Base-by-base conservation (phyloP, 2,888 invertebrate genomes). In the Therioaphis trifolii region DNA sequence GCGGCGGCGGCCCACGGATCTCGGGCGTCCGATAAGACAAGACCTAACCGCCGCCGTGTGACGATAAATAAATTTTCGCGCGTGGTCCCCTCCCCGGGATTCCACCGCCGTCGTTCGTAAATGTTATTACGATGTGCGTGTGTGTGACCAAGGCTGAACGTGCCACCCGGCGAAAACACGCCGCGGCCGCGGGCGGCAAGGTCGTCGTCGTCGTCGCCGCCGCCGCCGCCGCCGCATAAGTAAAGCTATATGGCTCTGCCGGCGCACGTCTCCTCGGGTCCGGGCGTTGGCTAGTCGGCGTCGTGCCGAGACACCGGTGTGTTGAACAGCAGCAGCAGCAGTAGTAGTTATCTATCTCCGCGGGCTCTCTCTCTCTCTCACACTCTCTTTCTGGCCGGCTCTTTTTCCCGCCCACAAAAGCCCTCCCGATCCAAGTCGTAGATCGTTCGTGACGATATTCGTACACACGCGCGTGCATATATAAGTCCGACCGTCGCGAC, bases 131-230 rank as follows among this genome's bases (percentile, higher is more conserved):
- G 78, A 35, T 82, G 21, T 58, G 72, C 61, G 5, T 24, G 35
- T 35, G n/a, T 7, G 35, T 35, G 49, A 15, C 49, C 82, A 71
- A 82, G 82, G 82, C 63, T 82, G 82, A 74, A 82, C 82, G 82
- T 82, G 82, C 52, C 74, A 63, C 66, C 71, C 63, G 74, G 49
- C 52, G 63, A 82, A 82, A 82, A 82, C 82, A 82, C 63, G 7
- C 35, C 35, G 35, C 12, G 71, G 27, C 78, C 35, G 18, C 24
- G 68, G 49, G 29, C 78, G 43, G 61, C 80, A 79, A 79, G 79
- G 80, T 63, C 72, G 71, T 15, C 61, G 80, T 63, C 72, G 71
- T 15, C 61, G n/a, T 35, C 55, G 69, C n/a, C 43, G 21, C 68
- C 11, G 52, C n/a, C 61, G n/a, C 24, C 55, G 69, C n/a, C 43